Conservation (phyloP, 2,113 vertebrate genomes). For the Hippoglossus stenolepis region DNA sequence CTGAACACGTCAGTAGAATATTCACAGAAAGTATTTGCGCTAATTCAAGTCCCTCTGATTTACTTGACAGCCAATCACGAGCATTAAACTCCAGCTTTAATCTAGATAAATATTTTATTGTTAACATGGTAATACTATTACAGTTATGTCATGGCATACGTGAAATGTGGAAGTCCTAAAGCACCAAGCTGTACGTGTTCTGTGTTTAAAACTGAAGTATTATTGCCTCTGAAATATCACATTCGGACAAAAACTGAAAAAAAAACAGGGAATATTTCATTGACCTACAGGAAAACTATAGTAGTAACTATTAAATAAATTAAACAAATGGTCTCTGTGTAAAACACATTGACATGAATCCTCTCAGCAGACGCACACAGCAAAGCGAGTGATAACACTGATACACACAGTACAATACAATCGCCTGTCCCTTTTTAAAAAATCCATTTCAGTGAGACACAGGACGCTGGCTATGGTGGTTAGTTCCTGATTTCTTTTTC, state of each 20-base stretch:
- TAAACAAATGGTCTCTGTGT: constrained; percentile 62
- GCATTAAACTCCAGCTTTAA: neutral
- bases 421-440: constrained; percentile 30
- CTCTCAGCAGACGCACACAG: constrained; percentile 46
- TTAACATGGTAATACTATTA: constrained; percentile 59
- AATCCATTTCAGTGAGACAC: constrained; percentile 50
- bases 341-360: constrained; percentile 19
- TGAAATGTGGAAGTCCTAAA: constrained; percentile 46
- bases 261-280: constrained; percentile 37
- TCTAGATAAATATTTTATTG: constrained; percentile 79
- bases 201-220: constrained; percentile 19
- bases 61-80: neutral
- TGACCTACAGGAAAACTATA: constrained; percentile 60
- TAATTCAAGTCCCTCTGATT: neutral
- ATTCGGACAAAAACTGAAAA: constrained; percentile 29
- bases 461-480: constrained; percentile 60
- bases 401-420: constrained; percentile 54
- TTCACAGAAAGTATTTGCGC: neutral
- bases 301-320: constrained; percentile 77
- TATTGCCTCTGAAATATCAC: constrained; percentile 25
- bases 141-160: constrained; percentile 50
- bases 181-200: constrained; percentile 19
- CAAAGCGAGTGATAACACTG: constrained; percentile 64
- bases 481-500: constrained; percentile 68
- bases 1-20: too few species aligned